Conservation (phyloP, 2,113 vertebrate species). For the Phalacrocorax aristotelis region DNA sequence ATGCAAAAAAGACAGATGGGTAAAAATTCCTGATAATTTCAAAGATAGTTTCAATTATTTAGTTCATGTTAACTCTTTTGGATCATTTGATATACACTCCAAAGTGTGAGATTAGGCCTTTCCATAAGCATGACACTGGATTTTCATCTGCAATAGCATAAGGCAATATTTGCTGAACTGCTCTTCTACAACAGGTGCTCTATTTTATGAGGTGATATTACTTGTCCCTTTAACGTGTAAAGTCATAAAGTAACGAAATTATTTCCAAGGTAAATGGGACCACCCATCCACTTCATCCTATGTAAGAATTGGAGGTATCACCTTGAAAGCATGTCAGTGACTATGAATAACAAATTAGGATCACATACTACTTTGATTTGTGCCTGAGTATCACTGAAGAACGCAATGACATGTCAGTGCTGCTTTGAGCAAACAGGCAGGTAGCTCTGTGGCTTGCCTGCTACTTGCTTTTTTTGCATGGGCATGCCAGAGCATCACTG, state of each 20-base stretch:
- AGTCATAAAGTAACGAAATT: slow-evolving; percentile 1
- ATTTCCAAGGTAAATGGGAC: background rate
- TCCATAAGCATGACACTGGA: background rate
- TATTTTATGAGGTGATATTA: background rate
- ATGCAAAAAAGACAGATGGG: background rate
- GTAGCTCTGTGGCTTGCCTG: background rate
- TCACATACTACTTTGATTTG: background rate
- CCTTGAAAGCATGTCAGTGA: background rate
- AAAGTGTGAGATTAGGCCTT: background rate
- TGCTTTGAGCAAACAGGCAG: background rate
- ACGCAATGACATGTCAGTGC: fast-evolving
- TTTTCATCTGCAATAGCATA: slow-evolving; percentile 7
- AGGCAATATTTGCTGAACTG: background rate
- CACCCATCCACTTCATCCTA: background rate
- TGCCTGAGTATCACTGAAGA: background rate
- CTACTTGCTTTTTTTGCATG: background rate
- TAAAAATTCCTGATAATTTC: background rate
- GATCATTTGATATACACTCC: background rate
- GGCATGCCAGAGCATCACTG: background rate
- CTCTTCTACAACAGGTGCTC: background rate
- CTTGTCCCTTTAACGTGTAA: background rate
- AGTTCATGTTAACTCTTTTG: background rate
- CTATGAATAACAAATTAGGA: background rate
- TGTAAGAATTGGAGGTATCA: background rate
- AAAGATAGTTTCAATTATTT: background rate